Percentiles rank a stretch among this genome's conserved stretches.
These are phyloP conservation scores for Yoshiicerus persimilis DNA, from an alignment of 1,140 invertebrate species.

Conservation along the genomic window DNA sequence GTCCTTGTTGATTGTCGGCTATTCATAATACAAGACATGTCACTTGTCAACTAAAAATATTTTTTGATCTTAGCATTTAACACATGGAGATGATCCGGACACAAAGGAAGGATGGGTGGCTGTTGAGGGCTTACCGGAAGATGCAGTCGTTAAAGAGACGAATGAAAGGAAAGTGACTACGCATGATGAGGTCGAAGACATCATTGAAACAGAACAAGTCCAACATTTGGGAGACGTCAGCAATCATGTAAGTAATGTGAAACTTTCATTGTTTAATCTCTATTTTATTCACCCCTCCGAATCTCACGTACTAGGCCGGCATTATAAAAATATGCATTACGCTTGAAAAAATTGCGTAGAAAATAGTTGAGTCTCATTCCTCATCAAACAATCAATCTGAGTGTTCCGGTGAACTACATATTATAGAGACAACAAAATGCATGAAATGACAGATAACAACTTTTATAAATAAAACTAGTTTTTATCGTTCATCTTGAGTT, in stretches of 20 bases:
- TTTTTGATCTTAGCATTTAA: constrained; percentile 48
- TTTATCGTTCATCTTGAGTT: no score
- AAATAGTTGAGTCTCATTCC: no score
- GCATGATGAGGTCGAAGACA: constrained; percentile 77
- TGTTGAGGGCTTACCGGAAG: constrained; percentile 51
- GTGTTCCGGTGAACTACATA: no score
- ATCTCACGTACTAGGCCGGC: no score
- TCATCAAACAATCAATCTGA: no score
- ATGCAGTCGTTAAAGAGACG: constrained; percentile 75
- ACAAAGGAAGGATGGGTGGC: constrained; percentile 63
- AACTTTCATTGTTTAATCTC: neutral
- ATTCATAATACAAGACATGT: neutral
- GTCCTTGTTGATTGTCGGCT: neutral
- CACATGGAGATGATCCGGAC: constrained; percentile 59
- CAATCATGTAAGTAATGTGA: constrained; percentile 68
- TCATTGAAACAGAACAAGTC: constrained; percentile 77
- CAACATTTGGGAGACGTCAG: constrained; percentile 77
- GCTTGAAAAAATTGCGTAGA: no score
- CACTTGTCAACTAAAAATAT: neutral
- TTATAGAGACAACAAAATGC: no score
- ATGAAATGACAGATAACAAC: no score
- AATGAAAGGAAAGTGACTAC: constrained; percentile 76
- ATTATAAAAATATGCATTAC: no score
- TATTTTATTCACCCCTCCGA: neutral
- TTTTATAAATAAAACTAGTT: no score